Evolutionary conservation across 2,113 vertebrate genomes (phyloP), one percentile per base, ranked within the genome.

Genomic region (Hippocampus guttulatus): DNA sequence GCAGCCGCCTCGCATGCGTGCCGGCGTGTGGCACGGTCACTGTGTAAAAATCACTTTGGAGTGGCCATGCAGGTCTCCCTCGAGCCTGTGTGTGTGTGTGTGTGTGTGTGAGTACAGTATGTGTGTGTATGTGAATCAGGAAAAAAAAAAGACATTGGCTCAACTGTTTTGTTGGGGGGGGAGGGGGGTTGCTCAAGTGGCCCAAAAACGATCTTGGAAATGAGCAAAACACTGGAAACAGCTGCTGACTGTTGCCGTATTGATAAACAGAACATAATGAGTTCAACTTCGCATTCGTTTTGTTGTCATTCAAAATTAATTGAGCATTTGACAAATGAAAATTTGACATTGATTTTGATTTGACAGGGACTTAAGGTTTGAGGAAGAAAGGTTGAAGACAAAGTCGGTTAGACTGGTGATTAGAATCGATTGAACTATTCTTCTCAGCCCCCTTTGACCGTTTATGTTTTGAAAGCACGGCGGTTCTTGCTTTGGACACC

Each of bases 41-140:
- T 18, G 64, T 25, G 64, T 18, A 47, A 47, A 88, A 91, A 90
- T 86, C 87, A 90, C 88, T 91, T 92, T 91, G 88, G 88, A 86
- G 87, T 84, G 75, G 23, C 64, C 67, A 65, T 67, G 80, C 75
- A 68, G 81, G 57, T 40, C 60, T 81, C 87, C 82, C 83, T 67
- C 14, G 84, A 88, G 73, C 66, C 21, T 68, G 54, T 65, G 67
- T 54, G 49, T 64, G 41, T 74, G 45, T 72, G 38, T 71, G n/a
- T 63, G 40, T 68, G 11, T 73, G 67, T 54, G 16, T 73, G 63
- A 27, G 25, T 27, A 27, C 25, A 38, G 64, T 60, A 67, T 62
- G 38, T 16, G 60, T 75, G 40, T 78, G 55, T 18, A 9, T 2
- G 2, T 30, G 66, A 77, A 74, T 84, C 33, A 21, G 7, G 2